phyloP scores from a whole-genome alignment of 1,140 invertebrate species.

The Drosophila sp. region DNA sequence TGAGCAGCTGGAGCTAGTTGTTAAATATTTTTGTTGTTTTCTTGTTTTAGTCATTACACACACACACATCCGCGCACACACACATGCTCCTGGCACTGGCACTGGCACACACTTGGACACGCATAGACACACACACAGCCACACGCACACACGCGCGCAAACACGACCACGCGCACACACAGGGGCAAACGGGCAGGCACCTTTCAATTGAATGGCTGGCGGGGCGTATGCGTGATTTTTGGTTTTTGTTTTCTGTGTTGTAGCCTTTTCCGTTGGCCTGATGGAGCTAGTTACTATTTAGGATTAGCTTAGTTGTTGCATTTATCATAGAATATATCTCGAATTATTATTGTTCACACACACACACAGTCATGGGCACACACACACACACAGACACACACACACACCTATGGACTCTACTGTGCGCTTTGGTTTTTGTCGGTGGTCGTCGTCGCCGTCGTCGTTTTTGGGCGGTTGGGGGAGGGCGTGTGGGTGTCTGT shows the following conservation, averaged over 20 bases:
- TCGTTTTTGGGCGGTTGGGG: constrained; percentile 10
- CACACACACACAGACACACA: constrained; percentile 31
- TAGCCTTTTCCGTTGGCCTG: constrained; percentile 6
- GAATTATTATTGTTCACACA: constrained; percentile 52
- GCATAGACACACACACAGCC: not conserved
- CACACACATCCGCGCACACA: constrained; percentile 18
- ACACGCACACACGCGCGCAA: not conserved
- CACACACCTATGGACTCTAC: constrained; percentile 24
- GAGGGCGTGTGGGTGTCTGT: constrained; percentile 41
- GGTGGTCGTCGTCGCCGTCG: constrained; percentile 15
- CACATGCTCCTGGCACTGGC: constrained; percentile 12
- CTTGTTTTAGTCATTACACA: constrained; percentile 75
- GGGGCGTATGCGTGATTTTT: constrained; percentile 77
- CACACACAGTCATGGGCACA: constrained; percentile 30
- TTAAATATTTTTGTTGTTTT: constrained; percentile 72
- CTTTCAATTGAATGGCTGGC: constrained; percentile 32
- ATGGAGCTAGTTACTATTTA: constrained; percentile 45
- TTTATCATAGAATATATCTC: constrained; percentile 51
- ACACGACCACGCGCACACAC: not conserved
- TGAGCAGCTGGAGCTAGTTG: constrained; percentile 55
- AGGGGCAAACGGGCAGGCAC: not conserved
- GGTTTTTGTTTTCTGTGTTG: constrained; percentile 10
- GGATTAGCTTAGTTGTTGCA: constrained; percentile 29
- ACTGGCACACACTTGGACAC: constrained; percentile 3
- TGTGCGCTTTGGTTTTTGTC: constrained; percentile 36